phyloP scores from a whole-genome alignment of 2,888 invertebrate species.

The Sarcophaga subvicina region DNA sequence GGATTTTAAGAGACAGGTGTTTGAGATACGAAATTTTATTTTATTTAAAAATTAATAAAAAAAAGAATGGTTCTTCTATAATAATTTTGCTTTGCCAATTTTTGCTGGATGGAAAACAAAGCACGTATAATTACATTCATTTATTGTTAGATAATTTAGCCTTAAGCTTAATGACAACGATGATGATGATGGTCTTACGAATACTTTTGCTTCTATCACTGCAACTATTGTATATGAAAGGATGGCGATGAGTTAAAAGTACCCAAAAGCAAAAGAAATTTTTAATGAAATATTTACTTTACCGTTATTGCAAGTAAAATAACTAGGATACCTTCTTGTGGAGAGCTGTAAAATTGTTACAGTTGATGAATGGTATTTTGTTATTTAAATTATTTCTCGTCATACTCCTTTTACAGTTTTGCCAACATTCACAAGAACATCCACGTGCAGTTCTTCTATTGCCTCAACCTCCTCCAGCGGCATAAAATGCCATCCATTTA shows the following conservation, averaged over 20 bases:
- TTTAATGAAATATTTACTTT: constrained; percentile 69
- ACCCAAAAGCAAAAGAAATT: constrained; percentile 62
- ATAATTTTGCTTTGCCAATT: no score
- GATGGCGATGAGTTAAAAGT: constrained; percentile 9
- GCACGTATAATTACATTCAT: neutral
- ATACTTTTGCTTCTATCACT: neutral
- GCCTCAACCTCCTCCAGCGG: no score
- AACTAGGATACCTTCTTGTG: constrained; percentile 64
- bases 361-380: constrained; percentile 64
- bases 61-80: no score
- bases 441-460: no score
- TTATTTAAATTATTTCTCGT: constrained; percentile 62
- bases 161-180: constrained; percentile 33
- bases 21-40: no score
- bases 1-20: no score
- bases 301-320: constrained; percentile 67
- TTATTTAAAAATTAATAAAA: no score
- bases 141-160: constrained; percentile 40
- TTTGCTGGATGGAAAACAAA: no score
- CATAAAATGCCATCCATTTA: no score
- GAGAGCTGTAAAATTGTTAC: constrained; percentile 61
- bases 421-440: neutral
- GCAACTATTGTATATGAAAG: neutral
- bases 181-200: constrained; percentile 14
- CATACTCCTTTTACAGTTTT: constrained; percentile 26